Evolutionary conservation across 2,888 invertebrate genomes (phyloP), one percentile per base, ranked within the genome.

Genomic region (Drosophila siamana): DNA sequence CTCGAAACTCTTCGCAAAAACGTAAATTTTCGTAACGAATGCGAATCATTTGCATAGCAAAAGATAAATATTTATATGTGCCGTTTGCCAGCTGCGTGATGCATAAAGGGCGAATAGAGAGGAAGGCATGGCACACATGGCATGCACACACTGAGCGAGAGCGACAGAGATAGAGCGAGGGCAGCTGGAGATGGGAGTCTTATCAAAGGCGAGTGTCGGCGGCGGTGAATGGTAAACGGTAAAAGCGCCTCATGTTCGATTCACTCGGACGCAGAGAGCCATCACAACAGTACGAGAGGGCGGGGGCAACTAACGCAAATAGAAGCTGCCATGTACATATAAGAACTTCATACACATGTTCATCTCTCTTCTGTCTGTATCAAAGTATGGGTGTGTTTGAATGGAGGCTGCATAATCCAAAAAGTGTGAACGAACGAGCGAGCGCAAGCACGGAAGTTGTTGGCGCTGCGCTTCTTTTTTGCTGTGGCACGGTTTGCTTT

Each of bases 1-100:
- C n/a, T 51, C 22, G 11, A 41, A 30, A 30, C 57, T 22, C 36
- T 26, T 40, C 22, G 69, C 69, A 60, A 69, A 62, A 62, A 70
- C 57, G 52, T 43, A 55, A 54, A 64, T 63, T 36, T 59, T 28
- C 22, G 60, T 38, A 73, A 60, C 51, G 60, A 83, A 73, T 63
- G 50, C 48, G 46, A 81, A 70, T 65, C 66, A 86, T 81, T 81
- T 81, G 85, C 87, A 86, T 84, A 78, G 79, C 13, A 26, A 30
- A 63, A 81, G 66, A 87, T 87, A 87, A 82, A 87, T 81, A 85
- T 85, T 81, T 85, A 85, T 15, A 11, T 51, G 9, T 50, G 44
- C 44, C 44, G 44, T 44, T 44, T 44, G 44, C 44, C 26, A 44
- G 9, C 33, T 33, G 9, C 13, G n/a, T n/a, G n/a, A n/a, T 41